Base-by-base conservation (phyloP, 2,797 vertebrate genomes). In the Pteropus rufus region DNA sequence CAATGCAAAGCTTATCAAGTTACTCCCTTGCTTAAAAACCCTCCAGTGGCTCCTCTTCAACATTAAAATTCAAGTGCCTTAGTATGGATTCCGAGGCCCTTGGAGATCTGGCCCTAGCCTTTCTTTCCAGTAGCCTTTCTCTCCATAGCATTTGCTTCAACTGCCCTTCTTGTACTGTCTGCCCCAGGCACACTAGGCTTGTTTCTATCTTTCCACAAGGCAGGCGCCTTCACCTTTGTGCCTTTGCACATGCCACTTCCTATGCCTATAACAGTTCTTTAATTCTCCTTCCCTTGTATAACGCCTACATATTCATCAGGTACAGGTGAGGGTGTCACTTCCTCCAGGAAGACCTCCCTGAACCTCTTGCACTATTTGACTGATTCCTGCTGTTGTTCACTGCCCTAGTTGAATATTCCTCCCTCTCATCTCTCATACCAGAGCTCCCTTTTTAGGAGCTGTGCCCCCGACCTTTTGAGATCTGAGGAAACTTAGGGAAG, bases 1-100 rank as follows among this genome's bases (percentile, higher is more conserved):
- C 89, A 89, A n/a, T 49, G 65, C 67, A 94, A 56, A 83, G 24
- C n/a, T 65, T 81, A 29, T 36, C 26, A 52, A 39, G 62, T 46
- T 29, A 7, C 11, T 15, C 10, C 41, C 39, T 64, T 76, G 21
- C 41, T 79, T 64, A 24, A 34, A 62, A 67, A 41, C 7, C 10
- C 15, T 89, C 34, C 34, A 39, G 39, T 24, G 24, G 7, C 10
- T 82, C 83, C 29, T 86, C 29, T 65, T 96, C 18, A 52, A 34
- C 54, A 39, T 24, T 46, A 36, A 44, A 76, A 46, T 56, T 23
- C 18, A 67, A 15, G 7, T 29, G 60, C 46, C 23, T 93, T 34
- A 41, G n/a, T 29, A 49, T 7, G 6, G 36, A 26, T 52, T 41
- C n/a, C 9, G 19, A 54, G 54, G 46, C 10, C 41, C 36, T 44